phyloP scores from a whole-genome alignment of 2,888 invertebrate species.

The Lasius fuliginosus region DNA sequence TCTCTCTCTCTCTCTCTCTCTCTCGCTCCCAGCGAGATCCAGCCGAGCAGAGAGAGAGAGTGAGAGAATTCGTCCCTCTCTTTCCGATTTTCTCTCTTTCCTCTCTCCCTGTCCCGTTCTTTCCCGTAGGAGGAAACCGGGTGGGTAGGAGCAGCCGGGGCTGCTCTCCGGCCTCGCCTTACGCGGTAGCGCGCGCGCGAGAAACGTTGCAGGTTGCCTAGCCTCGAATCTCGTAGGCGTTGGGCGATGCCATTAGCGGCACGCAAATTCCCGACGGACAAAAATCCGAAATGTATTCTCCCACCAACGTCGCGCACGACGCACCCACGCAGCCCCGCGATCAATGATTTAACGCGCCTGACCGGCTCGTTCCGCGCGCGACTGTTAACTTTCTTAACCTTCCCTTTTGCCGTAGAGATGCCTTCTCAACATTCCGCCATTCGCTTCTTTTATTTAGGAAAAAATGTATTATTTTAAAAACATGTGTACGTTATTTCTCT shows the following conservation, averaged over 20 bases:
- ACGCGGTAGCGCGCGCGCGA: slow-evolving; percentile 74
- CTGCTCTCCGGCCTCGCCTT: slow-evolving; percentile 72
- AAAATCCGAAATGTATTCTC: slow-evolving; percentile 71
- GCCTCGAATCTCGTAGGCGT: slow-evolving; percentile 73
- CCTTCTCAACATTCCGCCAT: not conserved
- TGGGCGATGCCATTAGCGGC: slow-evolving; percentile 74
- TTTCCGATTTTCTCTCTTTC: not conserved
- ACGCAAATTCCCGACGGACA: slow-evolving; percentile 71
- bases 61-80: not conserved
- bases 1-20: slow-evolving; percentile 64
- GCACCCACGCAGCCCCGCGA: slow-evolving; percentile 31
- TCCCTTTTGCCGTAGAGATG: not conserved
- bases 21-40: slow-evolving; percentile 43
- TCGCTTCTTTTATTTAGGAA: not conserved
- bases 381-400: not conserved
- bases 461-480: not conserved
- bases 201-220: slow-evolving; percentile 75
- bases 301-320: slow-evolving; percentile 56
- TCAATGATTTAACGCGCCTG: slow-evolving; percentile 67
- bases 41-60: slow-evolving; percentile 23
- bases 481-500: too few relatives aligned
- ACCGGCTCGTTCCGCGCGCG: not conserved
- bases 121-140: slow-evolving; percentile 71
- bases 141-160: slow-evolving; percentile 68
- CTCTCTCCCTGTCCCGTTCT: slow-evolving; percentile 39